These are phyloP conservation scores for Xanthostigma xanthostigma DNA, from an alignment of 2,888 invertebrate species.

Conservation along the genomic window DNA sequence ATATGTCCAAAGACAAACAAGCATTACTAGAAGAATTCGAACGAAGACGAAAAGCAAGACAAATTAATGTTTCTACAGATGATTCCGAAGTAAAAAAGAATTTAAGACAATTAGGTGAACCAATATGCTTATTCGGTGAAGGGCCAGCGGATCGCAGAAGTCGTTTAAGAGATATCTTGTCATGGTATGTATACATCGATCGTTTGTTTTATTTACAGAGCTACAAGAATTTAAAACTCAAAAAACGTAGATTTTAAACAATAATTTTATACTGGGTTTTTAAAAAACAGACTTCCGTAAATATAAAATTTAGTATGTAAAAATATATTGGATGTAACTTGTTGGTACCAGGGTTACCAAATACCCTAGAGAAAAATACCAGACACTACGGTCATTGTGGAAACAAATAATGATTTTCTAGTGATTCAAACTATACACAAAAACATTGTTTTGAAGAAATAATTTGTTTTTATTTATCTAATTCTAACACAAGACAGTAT, in stretches of 20 bases:
- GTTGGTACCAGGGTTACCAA: too few species aligned
- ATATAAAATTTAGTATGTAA: not conserved
- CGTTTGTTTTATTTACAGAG: conserved; percentile 5
- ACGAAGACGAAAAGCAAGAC: conserved; percentile 78
- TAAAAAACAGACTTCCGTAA: not conserved
- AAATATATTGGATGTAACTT: too few species aligned
- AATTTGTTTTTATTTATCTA: too few species aligned
- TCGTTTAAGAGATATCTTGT: conserved; percentile 75
- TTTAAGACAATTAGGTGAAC: conserved; percentile 83
- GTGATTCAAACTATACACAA: too few species aligned
- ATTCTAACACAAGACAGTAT: too few species aligned
- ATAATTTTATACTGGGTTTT: not conserved
- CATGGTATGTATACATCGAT: conserved; percentile 38
- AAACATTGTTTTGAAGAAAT: too few species aligned
- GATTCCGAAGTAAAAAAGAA: conserved; percentile 90
- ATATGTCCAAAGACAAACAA: conserved; percentile 76
- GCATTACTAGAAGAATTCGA: conserved; percentile 93
- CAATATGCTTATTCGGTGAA: conserved; percentile 96
- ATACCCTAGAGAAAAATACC: not conserved
- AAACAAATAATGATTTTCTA: too few species aligned
- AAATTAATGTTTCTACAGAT: conserved; percentile 95
- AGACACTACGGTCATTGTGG: too few species aligned
- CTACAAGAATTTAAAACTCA: not conserved
- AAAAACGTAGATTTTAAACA: not conserved
- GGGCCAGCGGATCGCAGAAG: conserved; percentile 94